Evolutionary conservation across 2,797 vertebrate genomes (phyloP).

Genomic region (Dromococcyx pavoninus): DNA sequence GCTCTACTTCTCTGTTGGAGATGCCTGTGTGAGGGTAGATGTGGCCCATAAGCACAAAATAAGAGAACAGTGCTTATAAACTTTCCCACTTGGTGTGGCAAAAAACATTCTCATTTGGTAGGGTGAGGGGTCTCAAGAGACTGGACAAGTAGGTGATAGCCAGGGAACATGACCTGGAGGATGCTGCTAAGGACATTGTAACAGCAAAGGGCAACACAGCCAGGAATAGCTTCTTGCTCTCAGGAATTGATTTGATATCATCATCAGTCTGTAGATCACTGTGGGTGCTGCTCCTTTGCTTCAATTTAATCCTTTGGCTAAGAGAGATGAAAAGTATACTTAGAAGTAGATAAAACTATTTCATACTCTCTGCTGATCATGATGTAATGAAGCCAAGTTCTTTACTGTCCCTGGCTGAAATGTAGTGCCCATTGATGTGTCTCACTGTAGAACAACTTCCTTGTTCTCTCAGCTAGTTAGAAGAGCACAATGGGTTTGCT

Average conservation of each 20-base stretch:
- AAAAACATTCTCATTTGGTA: neutral
- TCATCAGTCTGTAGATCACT: neutral
- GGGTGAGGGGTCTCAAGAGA: neutral
- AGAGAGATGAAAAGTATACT: neutral
- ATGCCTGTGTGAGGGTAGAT: neutral
- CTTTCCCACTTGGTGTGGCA: neutral
- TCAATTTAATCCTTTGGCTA: neutral
- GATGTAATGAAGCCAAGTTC: neutral
- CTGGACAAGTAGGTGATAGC: neutral
- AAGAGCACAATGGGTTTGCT: neutral
- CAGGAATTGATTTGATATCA: neutral
- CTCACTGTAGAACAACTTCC: neutral
- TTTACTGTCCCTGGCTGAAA: neutral
- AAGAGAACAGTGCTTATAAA: neutral
- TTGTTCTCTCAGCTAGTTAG: neutral
- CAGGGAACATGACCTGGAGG: neutral
- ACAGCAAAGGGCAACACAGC: neutral
- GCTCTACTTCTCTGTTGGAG: neutral
- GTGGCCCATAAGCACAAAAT: neutral
- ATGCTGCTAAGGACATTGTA: accelerated
- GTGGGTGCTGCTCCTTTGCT: neutral
- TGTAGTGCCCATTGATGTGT: neutral
- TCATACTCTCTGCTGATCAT: neutral
- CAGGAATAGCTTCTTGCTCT: neutral
- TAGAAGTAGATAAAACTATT: neutral